Conservation (phyloP, 2,888 invertebrate species). For the Tetanocera ferruginea region DNA sequence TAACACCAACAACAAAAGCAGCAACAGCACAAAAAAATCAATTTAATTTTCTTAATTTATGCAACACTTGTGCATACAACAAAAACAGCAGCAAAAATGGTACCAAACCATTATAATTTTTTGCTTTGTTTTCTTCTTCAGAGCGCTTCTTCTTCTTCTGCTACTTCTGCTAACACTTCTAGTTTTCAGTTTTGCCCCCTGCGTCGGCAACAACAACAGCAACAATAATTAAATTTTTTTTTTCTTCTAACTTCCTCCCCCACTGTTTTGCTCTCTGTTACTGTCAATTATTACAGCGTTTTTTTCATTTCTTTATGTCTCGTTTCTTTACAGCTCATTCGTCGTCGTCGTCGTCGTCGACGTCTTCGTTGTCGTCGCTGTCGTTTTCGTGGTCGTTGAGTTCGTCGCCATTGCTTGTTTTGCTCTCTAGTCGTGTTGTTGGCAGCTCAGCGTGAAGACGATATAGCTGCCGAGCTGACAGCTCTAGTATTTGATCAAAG, state of each 20-base stretch:
- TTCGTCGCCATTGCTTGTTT: conserved; percentile 16
- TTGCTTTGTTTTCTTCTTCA: not conserved
- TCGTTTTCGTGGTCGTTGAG: conserved; percentile 11
- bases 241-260: not conserved
- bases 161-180: too few relatives aligned
- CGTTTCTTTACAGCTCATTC: conserved; percentile 34
- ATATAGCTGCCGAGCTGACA: conserved; percentile 1
- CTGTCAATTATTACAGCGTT: conserved; percentile 30
- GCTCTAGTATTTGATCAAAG: conserved; percentile 4
- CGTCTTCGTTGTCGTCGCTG: conserved; percentile 4
- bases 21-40: not conserved
- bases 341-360: conserved; percentile 2
- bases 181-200: not conserved
- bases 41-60: conserved; percentile 36
- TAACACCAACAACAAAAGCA: not conserved
- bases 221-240: conserved; percentile 24
- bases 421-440: conserved; percentile 34
- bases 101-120: not conserved
- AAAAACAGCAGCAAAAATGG: not conserved
- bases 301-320: conserved; percentile 15
- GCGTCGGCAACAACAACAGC: not conserved
- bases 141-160: not conserved
- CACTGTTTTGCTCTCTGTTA: not conserved
- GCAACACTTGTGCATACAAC: conserved; percentile 35
- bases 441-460: conserved; percentile 33